Evolutionary conservation across 2,888 invertebrate genomes (phyloP), one percentile per base, ranked within the genome.

Genomic region (Epinotia ramella): DNA sequence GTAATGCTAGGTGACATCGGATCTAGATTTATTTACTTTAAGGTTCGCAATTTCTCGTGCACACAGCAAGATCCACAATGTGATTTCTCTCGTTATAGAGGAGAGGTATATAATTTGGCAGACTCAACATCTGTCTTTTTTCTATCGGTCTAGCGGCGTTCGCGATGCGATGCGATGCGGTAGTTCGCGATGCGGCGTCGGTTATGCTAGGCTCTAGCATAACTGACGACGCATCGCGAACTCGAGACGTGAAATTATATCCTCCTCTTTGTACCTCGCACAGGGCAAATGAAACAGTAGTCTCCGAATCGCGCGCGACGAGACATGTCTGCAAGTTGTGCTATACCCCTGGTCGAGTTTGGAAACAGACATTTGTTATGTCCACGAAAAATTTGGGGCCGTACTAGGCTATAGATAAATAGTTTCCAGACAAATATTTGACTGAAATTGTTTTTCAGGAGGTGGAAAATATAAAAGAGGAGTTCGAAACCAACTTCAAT

Each of bases 391-490:
- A 7, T 7, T 13, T 49, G 24, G 24, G 20, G 13, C 9, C 46
- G 7, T 5, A 24, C 2, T 49, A 65, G 65, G 16, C 28, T 49
- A 24, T 40, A n/a, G 16, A 59, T 57, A n/a, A 13, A 7, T 13
- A 24, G 12, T 44, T 59, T n/a, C 0, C 60, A 5, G 16, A 24
- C 24, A 49, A 40, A 13, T 53, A 0, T 9, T 63, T 73, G 6
- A 60, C 60, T 11, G 49, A 57, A 73, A 13, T 57, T 60, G 20
- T 77, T 74, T 90, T 88, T 70, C 87, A 93, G 93, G 93, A 92
- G 82, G 82, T 92, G 77, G 88, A 89, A 24, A 92, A 90, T 78
- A 88, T 93, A 71, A 90, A 85, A 66, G 92, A 92, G 73, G 93
- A 93, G 77, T 92, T 87, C 81, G 88, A 85, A 78, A 65, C 82